Base-by-base conservation (phyloP, 2,797 vertebrate genomes). In the Fistularia tabacaria region DNA sequence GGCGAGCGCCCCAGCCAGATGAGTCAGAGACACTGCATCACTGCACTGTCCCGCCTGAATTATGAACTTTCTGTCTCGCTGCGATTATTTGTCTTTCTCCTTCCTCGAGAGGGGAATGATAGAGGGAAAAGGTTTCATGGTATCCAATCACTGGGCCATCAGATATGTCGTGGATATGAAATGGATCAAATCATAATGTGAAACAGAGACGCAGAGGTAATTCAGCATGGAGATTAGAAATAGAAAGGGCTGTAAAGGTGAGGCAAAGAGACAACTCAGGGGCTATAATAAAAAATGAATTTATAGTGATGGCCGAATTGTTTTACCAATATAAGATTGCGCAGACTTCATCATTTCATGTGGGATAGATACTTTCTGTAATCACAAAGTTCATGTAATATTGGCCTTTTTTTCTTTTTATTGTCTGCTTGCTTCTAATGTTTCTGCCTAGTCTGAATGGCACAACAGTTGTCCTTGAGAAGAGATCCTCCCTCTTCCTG, bases 11-110 rank as follows among this genome's bases (percentile, higher is more conserved):
- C 36, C 64, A 49, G 45, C 36, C 67, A 63, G 61, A 75, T 73
- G 72, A 73, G 58, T 78, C 72, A 82, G 61, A 77, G 48, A 64
- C 46, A 56, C 71, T 65, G 70, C 68, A 54, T 62, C 51, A 36
- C 49, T 14, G 7, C 46, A 62, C n/a, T 40, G 8, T 6, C n/a
- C 39, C 14, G 46, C n/a, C 7, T 51, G 9, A 25, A 54, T 57
- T 51, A 64, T 59, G 13, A 69, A 69, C 55, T 51, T 70, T 56
- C 44, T 49, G 6, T 58, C 13, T 25, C 15, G 41, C 67, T 66
- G 25, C 25, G 59, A 48, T 53, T 54, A 49, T 40, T 6, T 11
- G 40, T 36, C 10, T 40, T 8, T 40, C n/a, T n/a, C 7, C 38
- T 38, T 10, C 9, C 41, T 56, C 1, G 7, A 46, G 37, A 44